Conservation (phyloP, 92 coral and sea anemone genomes). For the Epizoanthus scotinus region DNA sequence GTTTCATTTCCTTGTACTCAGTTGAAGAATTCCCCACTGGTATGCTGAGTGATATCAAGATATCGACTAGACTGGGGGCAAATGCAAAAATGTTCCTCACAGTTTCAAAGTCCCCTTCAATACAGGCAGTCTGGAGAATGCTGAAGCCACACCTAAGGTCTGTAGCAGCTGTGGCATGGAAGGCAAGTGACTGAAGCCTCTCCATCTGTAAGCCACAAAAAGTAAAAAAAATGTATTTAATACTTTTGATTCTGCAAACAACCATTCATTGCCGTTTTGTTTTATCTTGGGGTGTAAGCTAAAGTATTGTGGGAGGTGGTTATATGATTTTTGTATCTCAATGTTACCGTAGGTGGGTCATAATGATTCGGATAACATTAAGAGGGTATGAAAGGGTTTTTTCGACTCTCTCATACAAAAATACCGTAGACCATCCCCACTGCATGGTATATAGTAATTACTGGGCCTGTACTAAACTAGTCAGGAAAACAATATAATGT, state of each 20-base stretch:
- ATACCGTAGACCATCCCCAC: no score
- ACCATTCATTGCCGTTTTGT: neutral
- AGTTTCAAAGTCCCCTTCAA: slow-evolving; percentile 31
- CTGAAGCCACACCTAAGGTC: slow-evolving; percentile 12
- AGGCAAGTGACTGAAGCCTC: slow-evolving; percentile 35
- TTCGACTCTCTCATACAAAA: no score
- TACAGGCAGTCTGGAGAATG: slow-evolving; percentile 31
- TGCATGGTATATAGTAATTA: no score
- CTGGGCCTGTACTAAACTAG: no score
- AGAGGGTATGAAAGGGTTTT: no score
- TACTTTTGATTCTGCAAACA: neutral
- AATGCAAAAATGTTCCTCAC: slow-evolving; percentile 20
- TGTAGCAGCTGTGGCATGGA: slow-evolving; percentile 28
- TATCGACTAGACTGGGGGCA: slow-evolving; percentile 31
- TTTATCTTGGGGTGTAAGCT: no score
- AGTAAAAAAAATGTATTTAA: neutral
- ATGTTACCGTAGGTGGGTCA: no score
- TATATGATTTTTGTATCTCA: no score
- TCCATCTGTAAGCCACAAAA: slow-evolving; percentile 33
- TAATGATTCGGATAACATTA: no score
- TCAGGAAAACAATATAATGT: no score
- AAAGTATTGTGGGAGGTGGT: no score
- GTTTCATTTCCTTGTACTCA: slow-evolving; percentile 31
- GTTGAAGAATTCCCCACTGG: slow-evolving; percentile 22
- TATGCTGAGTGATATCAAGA: slow-evolving; percentile 17